Conservation (phyloP, 2,113 vertebrate genomes). For the Python bivittatus region DNA sequence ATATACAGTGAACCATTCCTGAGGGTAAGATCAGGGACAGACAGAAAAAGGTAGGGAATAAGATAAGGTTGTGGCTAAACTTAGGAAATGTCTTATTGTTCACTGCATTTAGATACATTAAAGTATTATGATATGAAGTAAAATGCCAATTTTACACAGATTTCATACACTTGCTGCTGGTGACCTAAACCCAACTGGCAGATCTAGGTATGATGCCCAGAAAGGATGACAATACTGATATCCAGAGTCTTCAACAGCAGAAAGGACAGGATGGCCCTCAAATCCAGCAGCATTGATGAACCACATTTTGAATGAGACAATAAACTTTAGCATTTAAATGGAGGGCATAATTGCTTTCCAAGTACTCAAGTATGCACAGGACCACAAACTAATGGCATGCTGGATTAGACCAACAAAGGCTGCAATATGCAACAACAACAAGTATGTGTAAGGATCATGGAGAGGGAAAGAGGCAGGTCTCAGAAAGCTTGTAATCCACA, state of each 20-base stretch:
- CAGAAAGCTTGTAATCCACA: background rate
- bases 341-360: background rate
- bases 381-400: background rate
- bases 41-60: background rate
- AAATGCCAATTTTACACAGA: background rate
- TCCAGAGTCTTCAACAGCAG: background rate
- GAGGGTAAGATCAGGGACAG: background rate
- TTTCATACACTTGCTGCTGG: background rate
- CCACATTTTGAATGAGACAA: background rate
- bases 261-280: background rate
- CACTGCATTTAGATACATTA: background rate
- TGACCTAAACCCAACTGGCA: background rate
- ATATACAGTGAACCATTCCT: conserved; percentile 91
- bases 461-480: background rate
- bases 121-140: background rate
- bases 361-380: background rate
- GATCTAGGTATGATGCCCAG: background rate
- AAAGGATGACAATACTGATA: background rate
- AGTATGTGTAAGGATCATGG: background rate
- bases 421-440: background rate
- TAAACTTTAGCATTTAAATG: background rate
- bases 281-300: background rate
- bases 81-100: background rate
- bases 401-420: background rate
- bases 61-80: background rate